Evolutionary conservation across 1,140 invertebrate genomes (phyloP).

Genomic region (Diorhabda carinulata): DNA sequence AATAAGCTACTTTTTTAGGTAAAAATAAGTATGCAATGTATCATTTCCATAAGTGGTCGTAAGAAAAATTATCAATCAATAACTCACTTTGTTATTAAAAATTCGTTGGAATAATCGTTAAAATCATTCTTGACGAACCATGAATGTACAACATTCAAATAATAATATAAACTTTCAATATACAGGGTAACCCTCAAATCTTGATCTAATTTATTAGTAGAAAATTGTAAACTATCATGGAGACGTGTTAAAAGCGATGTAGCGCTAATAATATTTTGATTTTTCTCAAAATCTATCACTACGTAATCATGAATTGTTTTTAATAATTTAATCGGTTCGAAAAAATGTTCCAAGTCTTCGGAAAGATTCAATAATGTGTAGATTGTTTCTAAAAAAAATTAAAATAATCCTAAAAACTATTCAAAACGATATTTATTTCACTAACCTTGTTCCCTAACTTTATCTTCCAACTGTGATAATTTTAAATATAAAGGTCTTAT

Average conservation of each 20-base stretch:
- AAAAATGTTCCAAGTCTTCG: constrained; percentile 42
- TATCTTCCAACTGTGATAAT: constrained; percentile 36
- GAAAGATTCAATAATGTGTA: constrained; percentile 50
- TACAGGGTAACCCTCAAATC: constrained; percentile 52
- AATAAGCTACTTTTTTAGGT: no score
- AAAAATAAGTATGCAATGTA: no score
- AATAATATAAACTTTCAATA: constrained; percentile 50
- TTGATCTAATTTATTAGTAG: constrained; percentile 46
- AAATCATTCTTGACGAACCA: constrained; percentile 55
- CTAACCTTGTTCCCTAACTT: constrained; percentile 40
- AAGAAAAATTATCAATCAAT: not conserved
- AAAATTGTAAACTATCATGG: constrained; percentile 49
- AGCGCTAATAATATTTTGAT: constrained; percentile 46
- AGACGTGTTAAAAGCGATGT: constrained; percentile 49
- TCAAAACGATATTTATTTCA: not conserved
- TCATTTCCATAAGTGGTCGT: no score
- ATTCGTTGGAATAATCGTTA: constrained; percentile 54
- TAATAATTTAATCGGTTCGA: constrained; percentile 47
- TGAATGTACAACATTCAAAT: constrained; percentile 53
- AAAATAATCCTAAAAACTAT: not conserved
- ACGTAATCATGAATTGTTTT: constrained; percentile 49
- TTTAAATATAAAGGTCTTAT: constrained; percentile 30
- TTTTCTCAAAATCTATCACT: constrained; percentile 42
- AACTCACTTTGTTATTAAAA: constrained; percentile 51
- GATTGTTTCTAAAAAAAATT: constrained; percentile 35